Evolutionary conservation across 2,797 vertebrate species (phyloP).

Genomic region (Danio jaintianensis): DNA sequence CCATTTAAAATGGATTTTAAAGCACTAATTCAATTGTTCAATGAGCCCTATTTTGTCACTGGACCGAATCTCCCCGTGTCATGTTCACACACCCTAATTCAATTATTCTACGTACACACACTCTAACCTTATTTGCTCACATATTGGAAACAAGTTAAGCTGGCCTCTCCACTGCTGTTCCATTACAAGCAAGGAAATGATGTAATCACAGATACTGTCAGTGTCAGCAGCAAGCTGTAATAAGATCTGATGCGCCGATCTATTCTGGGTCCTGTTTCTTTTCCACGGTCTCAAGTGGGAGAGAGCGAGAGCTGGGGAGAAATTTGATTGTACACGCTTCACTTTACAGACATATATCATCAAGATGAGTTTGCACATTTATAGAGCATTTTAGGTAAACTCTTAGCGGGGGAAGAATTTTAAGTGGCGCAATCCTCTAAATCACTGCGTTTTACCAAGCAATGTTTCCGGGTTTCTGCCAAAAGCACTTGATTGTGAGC

Average conservation of each 20-base stretch:
- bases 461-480: slow-evolving; percentile 17
- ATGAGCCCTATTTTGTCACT: background rate
- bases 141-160: slow-evolving; percentile 39
- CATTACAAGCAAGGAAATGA: slow-evolving; percentile 47
- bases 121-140: slow-evolving; percentile 38
- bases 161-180: slow-evolving; percentile 34
- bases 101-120: slow-evolving; percentile 18
- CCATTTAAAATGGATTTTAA: background rate
- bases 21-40: slow-evolving; percentile 12
- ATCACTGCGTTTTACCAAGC: slow-evolving; percentile 34
- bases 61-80: background rate
- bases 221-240: slow-evolving; percentile 39
- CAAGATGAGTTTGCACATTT: slow-evolving; percentile 23
- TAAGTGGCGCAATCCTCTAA: background rate
- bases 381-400: background rate
- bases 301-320: background rate
- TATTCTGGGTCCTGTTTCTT: slow-evolving; percentile 26
- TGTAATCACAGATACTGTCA: slow-evolving; percentile 48
- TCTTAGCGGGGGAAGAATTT: background rate
- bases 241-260: slow-evolving; percentile 44
- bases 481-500: slow-evolving; percentile 22
- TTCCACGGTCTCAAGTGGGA: slow-evolving; percentile 33
- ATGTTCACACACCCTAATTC: slow-evolving; percentile 3
- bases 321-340: slow-evolving; percentile 39
- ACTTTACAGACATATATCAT: slow-evolving; percentile 10